These are phyloP conservation scores for Dallia pectoralis DNA, from an alignment of 2,797 vertebrate genomes.

Conservation along the genomic window DNA sequence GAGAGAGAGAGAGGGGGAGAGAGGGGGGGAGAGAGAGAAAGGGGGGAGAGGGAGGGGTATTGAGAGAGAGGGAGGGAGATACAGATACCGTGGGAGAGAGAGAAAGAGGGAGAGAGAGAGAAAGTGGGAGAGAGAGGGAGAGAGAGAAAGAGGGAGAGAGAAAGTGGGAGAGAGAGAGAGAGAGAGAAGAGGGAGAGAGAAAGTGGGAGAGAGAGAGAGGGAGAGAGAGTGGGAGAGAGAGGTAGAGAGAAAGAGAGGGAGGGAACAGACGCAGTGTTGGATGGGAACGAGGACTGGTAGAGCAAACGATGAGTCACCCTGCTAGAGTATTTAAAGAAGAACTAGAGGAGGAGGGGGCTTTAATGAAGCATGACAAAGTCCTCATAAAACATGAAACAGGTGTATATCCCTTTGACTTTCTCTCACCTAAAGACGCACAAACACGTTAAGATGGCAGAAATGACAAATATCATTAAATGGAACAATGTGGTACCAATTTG, in stretches of 20 bases:
- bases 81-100: too few relatives aligned
- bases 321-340: conserved; percentile 43
- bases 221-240: neutral
- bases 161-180: neutral
- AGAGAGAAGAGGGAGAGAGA: too few relatives aligned
- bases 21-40: neutral
- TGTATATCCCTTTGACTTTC: neutral
- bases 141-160: neutral
- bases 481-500: too few relatives aligned
- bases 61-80: too few relatives aligned
- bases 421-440: conserved; percentile 4
- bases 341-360: conserved; percentile 18
- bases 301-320: conserved; percentile 41
- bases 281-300: neutral
- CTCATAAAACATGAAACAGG: conserved; percentile 6
- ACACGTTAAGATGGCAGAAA: neutral
- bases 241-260: neutral
- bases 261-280: neutral
- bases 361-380: conserved; percentile 2
- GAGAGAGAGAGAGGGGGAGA: too few relatives aligned
- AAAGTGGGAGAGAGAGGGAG: neutral
- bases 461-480: too few relatives aligned
- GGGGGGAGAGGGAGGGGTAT: neutral
- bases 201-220: neutral
- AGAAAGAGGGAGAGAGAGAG: neutral